Conservation (phyloP, 2,113 vertebrate genomes). For the Psophia crepitans region DNA sequence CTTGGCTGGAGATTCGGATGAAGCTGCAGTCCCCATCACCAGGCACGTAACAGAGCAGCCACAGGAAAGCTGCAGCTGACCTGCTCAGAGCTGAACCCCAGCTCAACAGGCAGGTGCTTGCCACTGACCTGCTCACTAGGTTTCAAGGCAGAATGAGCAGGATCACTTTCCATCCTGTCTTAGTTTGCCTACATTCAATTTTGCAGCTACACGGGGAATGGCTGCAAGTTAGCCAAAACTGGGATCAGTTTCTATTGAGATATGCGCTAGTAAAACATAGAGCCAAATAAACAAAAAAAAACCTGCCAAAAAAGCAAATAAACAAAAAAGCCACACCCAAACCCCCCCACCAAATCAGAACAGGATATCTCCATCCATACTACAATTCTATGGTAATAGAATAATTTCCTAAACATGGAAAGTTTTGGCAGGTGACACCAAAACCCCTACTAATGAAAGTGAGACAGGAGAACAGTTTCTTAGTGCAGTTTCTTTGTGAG, state of each 20-base stretch:
- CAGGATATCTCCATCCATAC: neutral
- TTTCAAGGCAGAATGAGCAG: neutral
- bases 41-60: neutral
- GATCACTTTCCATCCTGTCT: neutral
- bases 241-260: neutral
- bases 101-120: neutral
- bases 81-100: neutral
- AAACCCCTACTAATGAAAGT: neutral
- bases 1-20: rapidly evolving
- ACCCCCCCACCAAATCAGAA: neutral
- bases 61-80: neutral
- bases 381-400: neutral
- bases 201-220: neutral
- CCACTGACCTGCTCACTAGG: rapidly evolving
- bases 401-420: neutral
- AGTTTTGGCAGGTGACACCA: neutral
- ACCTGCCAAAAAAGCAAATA: too few relatives aligned
- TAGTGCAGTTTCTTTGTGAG: neutral
- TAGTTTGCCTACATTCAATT: neutral
- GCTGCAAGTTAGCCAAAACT: neutral
- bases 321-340: too few relatives aligned
- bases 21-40: neutral
- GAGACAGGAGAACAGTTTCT: neutral
- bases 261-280: neutral
- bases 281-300: too few relatives aligned